A percentile compares a stretch with the other conserved stretches of the same genome.
These are phyloP conservation scores for Melanogrammus aeglefinus DNA, from an alignment of 2,797 vertebrate genomes.

Conservation along the genomic window DNA sequence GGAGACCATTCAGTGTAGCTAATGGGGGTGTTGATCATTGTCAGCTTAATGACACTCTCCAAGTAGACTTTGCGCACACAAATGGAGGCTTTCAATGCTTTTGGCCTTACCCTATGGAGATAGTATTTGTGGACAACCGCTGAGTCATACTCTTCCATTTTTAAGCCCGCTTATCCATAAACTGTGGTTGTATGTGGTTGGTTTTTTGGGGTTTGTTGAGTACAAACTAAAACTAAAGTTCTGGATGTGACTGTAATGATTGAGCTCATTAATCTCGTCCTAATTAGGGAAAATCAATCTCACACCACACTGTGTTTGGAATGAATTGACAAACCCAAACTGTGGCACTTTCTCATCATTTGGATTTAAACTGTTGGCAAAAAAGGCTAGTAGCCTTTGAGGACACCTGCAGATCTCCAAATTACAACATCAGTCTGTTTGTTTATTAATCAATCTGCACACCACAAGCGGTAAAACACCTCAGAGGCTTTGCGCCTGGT, in stretches of 20 bases:
- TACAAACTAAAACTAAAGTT: constrained; percentile 30
- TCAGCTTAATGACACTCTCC: constrained; percentile 57
- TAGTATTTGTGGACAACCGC: constrained; percentile 25
- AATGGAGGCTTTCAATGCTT: constrained; percentile 32
- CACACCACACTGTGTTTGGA: constrained; percentile 20
- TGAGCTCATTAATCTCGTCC: constrained; percentile 31
- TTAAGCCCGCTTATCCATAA: constrained; percentile 10
- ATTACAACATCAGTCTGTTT: constrained; percentile 19
- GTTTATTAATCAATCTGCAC: constrained; percentile 24
- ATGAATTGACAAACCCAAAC: constrained; percentile 19
- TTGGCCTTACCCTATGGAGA: neutral
- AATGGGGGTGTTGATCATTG: constrained; percentile 65
- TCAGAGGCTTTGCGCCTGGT: neutral
- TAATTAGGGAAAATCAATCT: constrained; percentile 39
- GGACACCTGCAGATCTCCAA: constrained; percentile 25
- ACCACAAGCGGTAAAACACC: constrained; percentile 14
- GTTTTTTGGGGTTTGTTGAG: constrained; percentile 20
- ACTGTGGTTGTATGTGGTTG: neutral
- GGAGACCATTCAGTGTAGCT: constrained; percentile 49
- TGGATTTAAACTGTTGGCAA: constrained; percentile 17
- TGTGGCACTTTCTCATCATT: constrained; percentile 23
- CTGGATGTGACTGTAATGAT: constrained; percentile 39
- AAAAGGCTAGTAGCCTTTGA: constrained; percentile 14
- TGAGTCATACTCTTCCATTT: neutral
- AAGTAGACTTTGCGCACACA: constrained; percentile 44